Evolutionary conservation across 2,113 vertebrate species (phyloP), one percentile per base, ranked within the genome.

Genomic region (Ailurus styani): DNA sequence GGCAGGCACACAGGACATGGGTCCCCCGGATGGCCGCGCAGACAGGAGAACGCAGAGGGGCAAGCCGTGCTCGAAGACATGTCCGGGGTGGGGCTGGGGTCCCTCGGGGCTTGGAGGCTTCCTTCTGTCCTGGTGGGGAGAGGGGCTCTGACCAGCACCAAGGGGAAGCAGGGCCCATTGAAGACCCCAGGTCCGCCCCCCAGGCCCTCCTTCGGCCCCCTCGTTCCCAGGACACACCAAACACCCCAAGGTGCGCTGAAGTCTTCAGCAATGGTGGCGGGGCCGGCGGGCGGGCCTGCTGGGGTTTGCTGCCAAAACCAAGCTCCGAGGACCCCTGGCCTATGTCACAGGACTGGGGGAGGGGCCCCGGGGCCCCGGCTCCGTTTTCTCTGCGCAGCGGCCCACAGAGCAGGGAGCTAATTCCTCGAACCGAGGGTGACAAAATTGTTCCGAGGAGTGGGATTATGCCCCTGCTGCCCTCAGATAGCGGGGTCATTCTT

Each of bases 181-280:
- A 42, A 37, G 52, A 66, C 21, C 14, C 29, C 17, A 42, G 37
- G 54, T 54, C 21, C 0, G 1, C 4, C 10, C 37, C 70, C n/a
- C 4, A 29, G 42, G 45, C 21, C n/a, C 1, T 10, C 27, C 37
- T 7, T 12, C 1, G 10, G 37, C 34, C 45, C 25, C 27, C 14
- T 52, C 85, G 86, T 77, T 83, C 66, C 62, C 86, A 60, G 81
- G 96, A 73, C 55, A 96, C 79, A 45, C 7, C 25, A 95, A 95
- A 97, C 94, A 95, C 93, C 92, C 94, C 77, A 62, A 52, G n/a
- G 62, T n/a, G 66, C 8, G 7, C 97, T 15, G 62, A 31, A 13
- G 29, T 31, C 62, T 31, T 64, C 62, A 55, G 54, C 54, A 55
- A 55, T 2, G 20, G 54, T 21, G 54, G 54, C 54, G 0, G n/a